These are phyloP conservation scores for Coregonus sp. DNA, from an alignment of 2,797 vertebrate species.

Conservation along the genomic window DNA sequence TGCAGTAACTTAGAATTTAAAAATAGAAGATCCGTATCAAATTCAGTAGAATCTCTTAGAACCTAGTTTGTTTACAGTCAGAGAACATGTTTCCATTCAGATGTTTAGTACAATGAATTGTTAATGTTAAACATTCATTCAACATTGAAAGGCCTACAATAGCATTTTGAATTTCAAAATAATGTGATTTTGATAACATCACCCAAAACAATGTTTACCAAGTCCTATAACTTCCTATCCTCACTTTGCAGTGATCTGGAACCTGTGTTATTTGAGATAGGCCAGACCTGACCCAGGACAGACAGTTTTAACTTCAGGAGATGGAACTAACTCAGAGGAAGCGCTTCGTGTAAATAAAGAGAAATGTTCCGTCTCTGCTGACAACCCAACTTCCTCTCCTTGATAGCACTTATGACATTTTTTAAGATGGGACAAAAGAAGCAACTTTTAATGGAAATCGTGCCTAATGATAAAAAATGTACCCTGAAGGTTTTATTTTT, in stretches of 20 bases:
- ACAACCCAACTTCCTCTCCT: conserved; percentile 26
- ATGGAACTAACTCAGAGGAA: conserved; percentile 23
- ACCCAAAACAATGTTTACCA: background rate
- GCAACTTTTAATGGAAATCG: background rate
- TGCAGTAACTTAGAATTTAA: background rate
- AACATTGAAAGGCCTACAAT: background rate
- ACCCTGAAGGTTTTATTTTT: background rate
- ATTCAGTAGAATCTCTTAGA: background rate
- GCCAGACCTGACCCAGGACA: conserved; percentile 21
- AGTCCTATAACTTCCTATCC: background rate
- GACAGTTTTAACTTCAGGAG: conserved; percentile 28
- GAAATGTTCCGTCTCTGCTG: conserved; percentile 22
- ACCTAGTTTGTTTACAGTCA: background rate
- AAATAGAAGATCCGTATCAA: background rate
- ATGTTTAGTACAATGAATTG: background rate
- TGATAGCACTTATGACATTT: conserved; percentile 23
- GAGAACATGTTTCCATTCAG: background rate
- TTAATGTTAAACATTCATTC: background rate
- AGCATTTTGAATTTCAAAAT: background rate
- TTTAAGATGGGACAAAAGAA: conserved; percentile 11
- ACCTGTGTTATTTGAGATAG: conserved; percentile 15
- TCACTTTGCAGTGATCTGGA: conserved; percentile 7
- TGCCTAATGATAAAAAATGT: conserved; percentile 54
- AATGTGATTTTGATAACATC: background rate
- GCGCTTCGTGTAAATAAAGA: conserved; percentile 36